A percentile compares a stretch with the other conserved stretches of the same genome.
phyloP scores from a whole-genome alignment of 2,888 invertebrate species.

The Smittia sp. region DNA sequence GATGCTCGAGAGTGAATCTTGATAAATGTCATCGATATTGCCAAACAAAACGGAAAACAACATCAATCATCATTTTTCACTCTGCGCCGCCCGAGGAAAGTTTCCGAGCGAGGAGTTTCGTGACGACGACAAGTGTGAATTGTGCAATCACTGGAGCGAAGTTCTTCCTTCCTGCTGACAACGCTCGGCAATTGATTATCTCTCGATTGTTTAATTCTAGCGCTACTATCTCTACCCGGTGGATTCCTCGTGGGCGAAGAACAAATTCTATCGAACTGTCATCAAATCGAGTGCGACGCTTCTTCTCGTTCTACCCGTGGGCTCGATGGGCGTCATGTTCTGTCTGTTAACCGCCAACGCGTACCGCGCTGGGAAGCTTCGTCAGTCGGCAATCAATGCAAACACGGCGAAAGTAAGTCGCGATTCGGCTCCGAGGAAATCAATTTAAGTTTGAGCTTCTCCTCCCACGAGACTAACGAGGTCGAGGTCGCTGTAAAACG shows the following conservation, averaged over 20 bases:
- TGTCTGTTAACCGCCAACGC: too few relatives aligned
- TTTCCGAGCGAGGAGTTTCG: neutral
- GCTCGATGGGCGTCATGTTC: neutral
- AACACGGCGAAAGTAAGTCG: too few relatives aligned
- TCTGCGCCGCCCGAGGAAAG: too few relatives aligned
- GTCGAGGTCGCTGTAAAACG: too few relatives aligned
- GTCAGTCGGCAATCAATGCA: too few relatives aligned
- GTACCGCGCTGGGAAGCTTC: too few relatives aligned
- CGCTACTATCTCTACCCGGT: neutral
- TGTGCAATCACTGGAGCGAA: neutral
- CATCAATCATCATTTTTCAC: conserved; percentile 26
- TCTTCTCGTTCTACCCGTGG: neutral
- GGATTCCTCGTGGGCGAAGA: neutral
- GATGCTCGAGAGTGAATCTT: neutral
- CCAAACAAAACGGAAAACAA: conserved; percentile 1
- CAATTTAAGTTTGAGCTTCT: too few relatives aligned
- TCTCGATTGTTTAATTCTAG: neutral
- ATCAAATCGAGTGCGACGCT: neutral
- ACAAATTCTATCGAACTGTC: neutral
- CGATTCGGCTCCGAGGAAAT: too few relatives aligned
- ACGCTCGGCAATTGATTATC: neutral
- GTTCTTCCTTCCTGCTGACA: neutral
- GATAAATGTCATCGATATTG: neutral
- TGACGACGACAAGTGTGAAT: neutral
- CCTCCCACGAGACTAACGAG: too few relatives aligned